Base-by-base conservation (phyloP, 1,140 invertebrate genomes). In the Tetramorium alpestre region DNA sequence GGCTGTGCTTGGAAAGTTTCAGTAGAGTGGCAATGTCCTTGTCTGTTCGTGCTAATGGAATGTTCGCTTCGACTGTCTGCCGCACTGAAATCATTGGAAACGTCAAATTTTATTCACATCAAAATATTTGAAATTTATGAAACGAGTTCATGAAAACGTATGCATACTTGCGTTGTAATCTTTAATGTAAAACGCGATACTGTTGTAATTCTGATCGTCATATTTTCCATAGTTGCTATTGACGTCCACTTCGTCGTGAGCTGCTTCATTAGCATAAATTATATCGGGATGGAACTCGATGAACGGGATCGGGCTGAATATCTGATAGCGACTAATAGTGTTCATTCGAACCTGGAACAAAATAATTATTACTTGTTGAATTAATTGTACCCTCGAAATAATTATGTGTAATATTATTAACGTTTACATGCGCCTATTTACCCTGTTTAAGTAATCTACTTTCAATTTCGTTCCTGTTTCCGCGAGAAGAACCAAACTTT, bases 261-360 rank as follows among this genome's bases (percentile, higher is more conserved):
- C 96, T 93, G 94, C 81, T 94, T 96, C 84, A 94, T 96, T 95
- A 91, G 94, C 92, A 90, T 96, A 96, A 90, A 96, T 93, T 93
- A 97, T 95, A 54, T 96, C 94, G 44, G 97, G 97, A 94, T 97
- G 96, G 95, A 96, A 98, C 93, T 97, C 97, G 67, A 96, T 96
- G 93, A 98, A 98, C n/a, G 98, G 97, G 56, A 98, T 97, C 33
- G 98, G 97, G 89, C 97, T 97, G 94, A 97, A 99, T 87, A 98
- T 96, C 96, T 98, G 98, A 93, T 96, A 97, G 77, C 97, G 97
- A 69, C 94, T 95, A 77, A 98, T 98, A 4, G 98, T 98, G 93
- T 98, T 98, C 97, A 98, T 98, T 78, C 98, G 96, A 10, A 98
- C 97, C 96, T 98, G 93, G 64, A 77, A 78, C 60, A 86, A 6